Conservation (phyloP, 64 coral and sea anemone species). For the Montipora efflorescens region DNA sequence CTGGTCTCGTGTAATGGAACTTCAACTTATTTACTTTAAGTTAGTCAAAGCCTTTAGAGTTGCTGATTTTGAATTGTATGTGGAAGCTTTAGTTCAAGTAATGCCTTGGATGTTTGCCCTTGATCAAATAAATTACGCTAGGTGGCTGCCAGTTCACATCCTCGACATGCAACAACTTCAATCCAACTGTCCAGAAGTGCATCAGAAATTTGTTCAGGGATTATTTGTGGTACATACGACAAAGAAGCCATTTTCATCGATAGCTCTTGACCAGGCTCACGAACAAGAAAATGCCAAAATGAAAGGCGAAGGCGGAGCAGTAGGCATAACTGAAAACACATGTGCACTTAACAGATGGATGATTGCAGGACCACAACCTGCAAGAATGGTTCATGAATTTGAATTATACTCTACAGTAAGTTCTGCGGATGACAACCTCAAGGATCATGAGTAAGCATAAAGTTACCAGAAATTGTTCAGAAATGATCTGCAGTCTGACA, state of each 20-base stretch:
- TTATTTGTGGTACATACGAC: not conserved
- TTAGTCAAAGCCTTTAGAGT: not conserved
- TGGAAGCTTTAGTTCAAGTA: not conserved
- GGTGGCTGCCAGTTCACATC: not conserved
- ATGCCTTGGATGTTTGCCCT: not conserved
- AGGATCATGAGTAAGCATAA: constrained; percentile 4
- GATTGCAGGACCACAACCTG: not conserved
- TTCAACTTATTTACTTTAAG: constrained; percentile 22
- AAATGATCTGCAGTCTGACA: constrained; percentile 21
- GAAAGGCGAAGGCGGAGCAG: not conserved
- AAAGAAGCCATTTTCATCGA: not conserved
- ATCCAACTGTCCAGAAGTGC: not conserved
- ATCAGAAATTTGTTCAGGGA: not conserved
- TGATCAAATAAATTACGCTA: not conserved
- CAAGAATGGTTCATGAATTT: not conserved
- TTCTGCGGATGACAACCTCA: not conserved
- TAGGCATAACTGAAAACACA: not conserved
- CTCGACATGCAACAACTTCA: not conserved
- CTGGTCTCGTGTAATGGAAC: constrained; percentile 1
- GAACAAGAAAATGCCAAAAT: not conserved
- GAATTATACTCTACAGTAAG: not conserved
- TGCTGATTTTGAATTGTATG: not conserved
- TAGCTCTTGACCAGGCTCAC: not conserved
- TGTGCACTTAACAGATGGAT: not conserved
- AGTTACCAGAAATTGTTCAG: constrained; percentile 5